Base-by-base conservation (phyloP, 2,797 vertebrate genomes). In the Rhynchotus rufescens region DNA sequence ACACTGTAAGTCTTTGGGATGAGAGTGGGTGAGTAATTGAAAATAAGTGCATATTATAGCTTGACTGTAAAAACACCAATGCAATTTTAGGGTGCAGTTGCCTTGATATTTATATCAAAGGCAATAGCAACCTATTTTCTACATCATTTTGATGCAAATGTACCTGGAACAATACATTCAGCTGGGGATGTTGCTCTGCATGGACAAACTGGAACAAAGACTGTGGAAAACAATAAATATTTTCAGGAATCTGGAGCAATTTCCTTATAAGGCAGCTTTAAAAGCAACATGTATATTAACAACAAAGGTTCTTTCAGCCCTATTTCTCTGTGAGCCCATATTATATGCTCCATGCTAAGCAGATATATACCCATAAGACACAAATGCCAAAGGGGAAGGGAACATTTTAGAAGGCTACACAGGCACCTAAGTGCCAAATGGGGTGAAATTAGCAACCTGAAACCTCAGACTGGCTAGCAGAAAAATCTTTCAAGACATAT, bases 81-180 rank as follows among this genome's bases (percentile, higher is more conserved):
- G 84, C 15, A 83, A 92, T 91, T 94, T 92, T 87, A 90, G 84
- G 90, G 93, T 94, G 71, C 79, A 66, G 13, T 89, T 90, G 62
- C 66, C 90, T 84, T 89, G 84, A 38, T 90, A 89, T 62, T 92
- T 80, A 62, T 84, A 81, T 92, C 73, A 83, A 85, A 90, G 69
- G 74, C 80, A 93, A 79, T 32, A 92, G 69, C 91, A 69, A 81
- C 49, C 30, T 92, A 91, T 92, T 91, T 90, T 87, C 79, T 49
- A n/a, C 82, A 67, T 45, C 4, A 87, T 93, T 96, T 94, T 92
- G 51, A 92, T 95, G 86, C 60, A 94, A 87, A 92, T 92, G 25
- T 61, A 60, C 57, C 42, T 73, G 66, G 47, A 90, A 87, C 83
- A 90, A 91, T 88, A 25, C 26, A 32, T 26, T 65, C 59, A 44